Evolutionary conservation across 2,888 invertebrate species (phyloP).

Genomic region (Nycteola revayana): DNA sequence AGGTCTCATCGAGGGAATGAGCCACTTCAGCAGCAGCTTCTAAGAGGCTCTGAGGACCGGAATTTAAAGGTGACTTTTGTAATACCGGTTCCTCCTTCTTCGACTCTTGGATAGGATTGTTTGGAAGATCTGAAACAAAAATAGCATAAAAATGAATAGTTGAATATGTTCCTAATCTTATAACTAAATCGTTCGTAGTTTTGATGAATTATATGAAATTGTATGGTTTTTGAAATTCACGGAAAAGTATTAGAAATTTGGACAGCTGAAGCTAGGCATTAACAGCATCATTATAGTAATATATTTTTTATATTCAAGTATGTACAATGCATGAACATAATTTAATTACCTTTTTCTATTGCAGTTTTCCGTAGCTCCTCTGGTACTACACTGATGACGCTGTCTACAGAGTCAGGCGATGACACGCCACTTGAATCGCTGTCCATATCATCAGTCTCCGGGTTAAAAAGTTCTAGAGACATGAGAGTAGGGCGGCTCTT

Average conservation of each 20-base stretch:
- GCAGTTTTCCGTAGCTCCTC: slow-evolving; percentile 80
- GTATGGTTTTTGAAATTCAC: too few relatives aligned
- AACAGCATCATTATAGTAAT: neutral
- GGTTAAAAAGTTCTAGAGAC: slow-evolving; percentile 92
- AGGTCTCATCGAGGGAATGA: slow-evolving; percentile 85
- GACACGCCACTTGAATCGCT: slow-evolving; percentile 94
- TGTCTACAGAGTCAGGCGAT: slow-evolving; percentile 93
- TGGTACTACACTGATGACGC: slow-evolving; percentile 90
- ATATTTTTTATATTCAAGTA: neutral
- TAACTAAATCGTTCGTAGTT: neutral
- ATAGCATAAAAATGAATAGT: too few relatives aligned
- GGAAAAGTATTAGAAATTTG: too few relatives aligned
- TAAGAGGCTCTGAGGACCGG: slow-evolving; percentile 73
- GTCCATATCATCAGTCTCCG: slow-evolving; percentile 94
- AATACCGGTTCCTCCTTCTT: slow-evolving; percentile 46
- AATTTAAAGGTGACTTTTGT: slow-evolving; percentile 46
- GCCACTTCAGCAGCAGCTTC: slow-evolving; percentile 86
- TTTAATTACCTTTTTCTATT: slow-evolving; percentile 75
- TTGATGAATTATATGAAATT: too few relatives aligned
- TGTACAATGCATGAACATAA: too few relatives aligned
- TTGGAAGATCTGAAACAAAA: slow-evolving; percentile 55
- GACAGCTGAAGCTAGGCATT: too few relatives aligned
- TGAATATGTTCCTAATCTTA: neutral
- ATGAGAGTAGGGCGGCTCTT: slow-evolving; percentile 88
- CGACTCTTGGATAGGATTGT: slow-evolving; percentile 37